Evolutionary conservation across 2,888 invertebrate genomes (phyloP).

Genomic region (Cabera pusaria): DNA sequence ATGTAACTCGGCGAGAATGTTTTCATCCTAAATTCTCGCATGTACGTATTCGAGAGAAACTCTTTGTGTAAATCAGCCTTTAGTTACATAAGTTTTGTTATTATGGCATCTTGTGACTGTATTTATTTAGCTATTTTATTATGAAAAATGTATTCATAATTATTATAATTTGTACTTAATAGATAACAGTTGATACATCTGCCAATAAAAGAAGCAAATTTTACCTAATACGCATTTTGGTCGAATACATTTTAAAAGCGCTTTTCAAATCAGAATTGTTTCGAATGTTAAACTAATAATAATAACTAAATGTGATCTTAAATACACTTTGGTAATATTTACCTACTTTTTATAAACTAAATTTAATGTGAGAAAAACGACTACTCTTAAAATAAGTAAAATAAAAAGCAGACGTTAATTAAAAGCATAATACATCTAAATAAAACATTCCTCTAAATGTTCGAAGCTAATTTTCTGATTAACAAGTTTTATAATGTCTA

Average conservation of each 20-base stretch:
- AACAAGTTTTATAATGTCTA: conserved; percentile 9
- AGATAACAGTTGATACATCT: not conserved
- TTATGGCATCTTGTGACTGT: conserved; percentile 39
- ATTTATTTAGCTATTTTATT: conserved; percentile 6
- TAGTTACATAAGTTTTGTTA: too few relatives aligned
- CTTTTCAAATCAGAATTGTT: too few relatives aligned
- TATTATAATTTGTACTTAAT: conserved; percentile 10
- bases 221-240: too few relatives aligned
- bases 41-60: too few relatives aligned
- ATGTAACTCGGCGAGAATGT: too few relatives aligned
- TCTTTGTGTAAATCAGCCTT: too few relatives aligned
- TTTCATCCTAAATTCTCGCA: too few relatives aligned
- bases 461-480: conserved; percentile 10
- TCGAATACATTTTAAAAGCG: conserved; percentile 6
- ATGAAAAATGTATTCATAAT: conserved; percentile 3
- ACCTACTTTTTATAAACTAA: conserved; percentile 68
- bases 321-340: conserved; percentile 81
- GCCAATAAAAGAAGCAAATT: not conserved
- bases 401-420: conserved; percentile 28
- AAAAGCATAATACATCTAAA: conserved; percentile 9
- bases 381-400: conserved; percentile 17
- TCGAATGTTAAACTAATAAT: conserved; percentile 27
- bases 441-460: conserved; percentile 11
- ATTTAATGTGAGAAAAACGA: conserved; percentile 54
- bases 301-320: conserved; percentile 70